Evolutionary conservation across 2,797 vertebrate species (phyloP).

Genomic region (Enteromius unitaeniatus): DNA sequence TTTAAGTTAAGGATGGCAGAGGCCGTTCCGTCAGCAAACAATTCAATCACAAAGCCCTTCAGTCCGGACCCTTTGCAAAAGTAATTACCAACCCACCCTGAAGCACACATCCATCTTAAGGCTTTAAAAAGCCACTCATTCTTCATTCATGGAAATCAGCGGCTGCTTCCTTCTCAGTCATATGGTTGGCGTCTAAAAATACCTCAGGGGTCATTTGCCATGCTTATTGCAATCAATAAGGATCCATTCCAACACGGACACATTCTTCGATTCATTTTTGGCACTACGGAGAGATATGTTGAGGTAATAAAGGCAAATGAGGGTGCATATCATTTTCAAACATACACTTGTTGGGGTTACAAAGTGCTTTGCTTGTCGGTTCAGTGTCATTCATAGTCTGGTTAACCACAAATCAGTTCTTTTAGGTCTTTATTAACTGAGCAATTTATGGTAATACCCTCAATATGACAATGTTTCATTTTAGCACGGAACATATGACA

Average conservation of each 20-base stretch:
- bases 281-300: background rate
- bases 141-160: conserved; percentile 75
- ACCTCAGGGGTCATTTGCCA: conserved; percentile 76
- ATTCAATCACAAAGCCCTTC: conserved; percentile 37
- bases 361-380: conserved; percentile 3
- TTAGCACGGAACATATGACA: background rate
- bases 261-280: conserved; percentile 29
- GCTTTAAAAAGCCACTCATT: conserved; percentile 66
- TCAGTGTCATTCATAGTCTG: background rate
- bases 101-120: conserved; percentile 53
- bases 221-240: conserved; percentile 77
- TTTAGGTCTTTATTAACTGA: conserved; percentile 2
- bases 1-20: conserved; percentile 46
- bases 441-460: background rate
- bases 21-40: conserved; percentile 43
- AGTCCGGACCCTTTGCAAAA: conserved; percentile 34
- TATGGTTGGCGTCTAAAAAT: conserved; percentile 77
- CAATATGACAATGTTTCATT: background rate
- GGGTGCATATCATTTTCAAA: background rate
- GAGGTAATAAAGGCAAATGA: background rate
- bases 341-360: background rate
- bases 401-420: background rate
- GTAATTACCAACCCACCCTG: conserved; percentile 56
- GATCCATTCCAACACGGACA: conserved; percentile 24
- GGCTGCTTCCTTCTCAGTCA: conserved; percentile 66